phyloP scores from a whole-genome alignment of 92 coral and sea anemone genomes.

The Heliopora coerulea region DNA sequence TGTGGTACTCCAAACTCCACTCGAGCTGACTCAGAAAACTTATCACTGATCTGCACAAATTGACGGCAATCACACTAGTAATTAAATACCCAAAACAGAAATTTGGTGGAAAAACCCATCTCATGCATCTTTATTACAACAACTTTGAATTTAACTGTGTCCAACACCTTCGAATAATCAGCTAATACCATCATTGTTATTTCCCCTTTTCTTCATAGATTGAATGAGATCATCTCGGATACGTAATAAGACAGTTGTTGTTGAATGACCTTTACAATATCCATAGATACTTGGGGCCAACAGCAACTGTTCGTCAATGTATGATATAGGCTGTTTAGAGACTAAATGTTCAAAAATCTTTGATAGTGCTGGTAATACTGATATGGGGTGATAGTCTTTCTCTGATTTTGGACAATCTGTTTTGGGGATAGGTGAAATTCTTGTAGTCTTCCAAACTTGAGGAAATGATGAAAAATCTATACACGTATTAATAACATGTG shows the following conservation, averaged over 20 bases:
- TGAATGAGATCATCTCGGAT: conserved; percentile 17
- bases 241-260: conserved; percentile 9
- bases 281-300: too few species aligned
- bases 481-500: conserved; percentile 42
- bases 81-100: conserved; percentile 6
- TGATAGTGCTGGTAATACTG: conserved; percentile 17
- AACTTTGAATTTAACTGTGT: conserved; percentile 17
- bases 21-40: conserved; percentile 26
- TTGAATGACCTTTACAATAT: too few species aligned
- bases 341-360: neutral
- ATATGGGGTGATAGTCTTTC: too few species aligned
- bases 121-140: conserved; percentile 20
- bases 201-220: too few species aligned
- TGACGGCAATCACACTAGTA: conserved; percentile 27
- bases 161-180: conserved; percentile 7
- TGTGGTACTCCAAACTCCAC: conserved; percentile 44
- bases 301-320: too few species aligned
- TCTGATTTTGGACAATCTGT: too few species aligned
- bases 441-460: conserved; percentile 19
- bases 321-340: conserved; percentile 7
- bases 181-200: neutral
- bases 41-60: conserved; percentile 40
- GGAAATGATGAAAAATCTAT: neutral
- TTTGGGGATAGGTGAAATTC: neutral
- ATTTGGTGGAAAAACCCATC: conserved; percentile 7